Percentiles rank a stretch among this genome's conserved stretches.
These are phyloP conservation scores for Sinelater perroti DNA, from an alignment of 2,888 invertebrate genomes.

Conservation along the genomic window DNA sequence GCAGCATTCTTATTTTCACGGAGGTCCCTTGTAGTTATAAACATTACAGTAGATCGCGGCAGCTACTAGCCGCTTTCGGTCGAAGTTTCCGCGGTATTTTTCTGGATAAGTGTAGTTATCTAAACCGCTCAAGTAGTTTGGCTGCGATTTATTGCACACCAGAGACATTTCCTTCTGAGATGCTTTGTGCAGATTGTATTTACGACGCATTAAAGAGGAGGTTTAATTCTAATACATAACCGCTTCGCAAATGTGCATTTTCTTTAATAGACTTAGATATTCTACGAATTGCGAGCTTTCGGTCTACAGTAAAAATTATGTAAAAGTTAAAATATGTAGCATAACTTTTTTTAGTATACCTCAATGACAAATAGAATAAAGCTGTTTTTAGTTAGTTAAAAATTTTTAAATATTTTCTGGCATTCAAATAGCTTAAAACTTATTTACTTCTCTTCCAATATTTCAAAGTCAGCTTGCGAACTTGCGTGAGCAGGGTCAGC, in stretches of 20 bases:
- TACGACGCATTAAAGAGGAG: slow-evolving; percentile 23
- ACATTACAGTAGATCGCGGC: slow-evolving; percentile 41
- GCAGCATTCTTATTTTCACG: slow-evolving; percentile 45
- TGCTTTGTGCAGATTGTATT: slow-evolving; percentile 24
- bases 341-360: too few species aligned
- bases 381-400: too few species aligned
- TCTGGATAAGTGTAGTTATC: slow-evolving; percentile 31
- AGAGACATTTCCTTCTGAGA: slow-evolving; percentile 33
- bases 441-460: too few species aligned
- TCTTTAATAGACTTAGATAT: too few species aligned
- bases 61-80: slow-evolving; percentile 11
- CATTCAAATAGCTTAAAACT: too few species aligned
- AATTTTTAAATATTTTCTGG: too few species aligned
- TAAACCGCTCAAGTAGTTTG: slow-evolving; percentile 30
- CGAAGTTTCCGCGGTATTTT: slow-evolving; percentile 23
- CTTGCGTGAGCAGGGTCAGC: too few species aligned
- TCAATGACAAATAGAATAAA: too few species aligned
- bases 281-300: too few species aligned
- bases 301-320: too few species aligned
- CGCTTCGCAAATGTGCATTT: background rate
- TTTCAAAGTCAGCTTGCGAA: too few species aligned
- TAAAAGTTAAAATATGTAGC: too few species aligned
- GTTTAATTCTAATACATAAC: slow-evolving; percentile 23
- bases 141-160: slow-evolving; percentile 27
- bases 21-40: slow-evolving; percentile 47